Percentiles rank a stretch among this genome's conserved stretches.
phyloP scores from a whole-genome alignment of 2,113 vertebrate species.

The Scalopus aquaticus region DNA sequence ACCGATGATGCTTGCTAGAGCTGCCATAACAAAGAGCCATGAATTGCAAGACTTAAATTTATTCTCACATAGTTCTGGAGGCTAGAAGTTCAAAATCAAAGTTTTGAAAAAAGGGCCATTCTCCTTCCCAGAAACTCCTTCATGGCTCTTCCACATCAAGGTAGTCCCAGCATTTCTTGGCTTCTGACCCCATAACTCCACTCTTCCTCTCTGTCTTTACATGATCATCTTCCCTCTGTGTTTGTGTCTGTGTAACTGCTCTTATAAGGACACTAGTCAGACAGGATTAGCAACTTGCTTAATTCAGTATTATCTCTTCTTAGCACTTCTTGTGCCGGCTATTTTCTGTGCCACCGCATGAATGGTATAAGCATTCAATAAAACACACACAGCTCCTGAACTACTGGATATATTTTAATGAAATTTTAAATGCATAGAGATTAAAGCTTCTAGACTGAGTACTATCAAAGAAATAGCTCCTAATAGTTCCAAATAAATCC shows the following conservation, averaged over 20 bases:
- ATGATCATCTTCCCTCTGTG: not conserved
- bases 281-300: not conserved
- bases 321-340: too few relatives aligned
- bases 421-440: too few relatives aligned
- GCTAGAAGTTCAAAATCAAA: not conserved
- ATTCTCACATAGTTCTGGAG: too few relatives aligned
- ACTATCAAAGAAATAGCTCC: too few relatives aligned
- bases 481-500: too few relatives aligned
- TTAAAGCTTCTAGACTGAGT: too few relatives aligned
- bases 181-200: not conserved
- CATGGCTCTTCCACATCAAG: not conserved
- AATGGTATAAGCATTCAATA: too few relatives aligned
- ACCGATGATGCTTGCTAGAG: not conserved
- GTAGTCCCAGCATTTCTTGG: not conserved
- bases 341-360: too few relatives aligned
- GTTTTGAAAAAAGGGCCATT: not conserved
- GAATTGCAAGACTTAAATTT: too few relatives aligned
- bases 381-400: too few relatives aligned
- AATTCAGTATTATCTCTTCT: not conserved
- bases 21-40: not conserved
- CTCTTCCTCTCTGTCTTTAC: not conserved
- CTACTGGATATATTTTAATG: too few relatives aligned
- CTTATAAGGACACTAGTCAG: not conserved
- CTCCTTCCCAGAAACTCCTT: not conserved
- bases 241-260: not conserved